Base-by-base conservation (phyloP, 1,140 invertebrate genomes). In the Orchesella cincta region DNA sequence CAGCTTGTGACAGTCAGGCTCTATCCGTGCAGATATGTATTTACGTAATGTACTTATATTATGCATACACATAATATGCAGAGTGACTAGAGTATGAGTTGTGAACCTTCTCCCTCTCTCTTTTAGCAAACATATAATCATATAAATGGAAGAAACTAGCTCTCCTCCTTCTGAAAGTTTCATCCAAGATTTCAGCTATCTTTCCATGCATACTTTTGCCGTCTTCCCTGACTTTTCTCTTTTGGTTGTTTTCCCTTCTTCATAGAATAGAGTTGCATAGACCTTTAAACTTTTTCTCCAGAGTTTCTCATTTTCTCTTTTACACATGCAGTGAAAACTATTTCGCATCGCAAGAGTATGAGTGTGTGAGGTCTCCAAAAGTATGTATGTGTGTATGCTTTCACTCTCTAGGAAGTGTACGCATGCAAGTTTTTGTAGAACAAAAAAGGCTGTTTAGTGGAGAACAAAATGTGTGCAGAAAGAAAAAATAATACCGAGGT, bases 291-390 rank as follows among this genome's bases (percentile, higher is more conserved):
- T 57, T 57, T 57, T 18, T 5, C 23, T 57, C 12, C 23, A 57
- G 52, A 57, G 3, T 57, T 57, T 57, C 52, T 57, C 52, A 57
- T 57, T 57, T 57, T 57, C 52, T 57, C 52, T n/a, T 57, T 57
- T 57, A n/a, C 23, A 57, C 52, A 57, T 57, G 52, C 52, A 26
- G 52, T 57, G 52, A 57, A 57, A 57, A 57, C 3, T 57, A n/a
- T 23, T 57, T 26, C 3, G 52, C 5, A 57, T 18, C 52, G 52
- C 52, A 18, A 23, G 14, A 57, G 23, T 57, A 57, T 57, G 52
- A 57, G 5, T 57, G 8, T 5, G 23, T 57, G 52, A 14, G 23
- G 23, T 57, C 8, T 57, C 52, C 39, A 5, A 46, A 46, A 5
- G 39, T 46, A 18, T 46, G 5, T 46, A 18, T 46, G 39, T 46